Percentiles rank a stretch among this genome's conserved stretches.
phyloP scores from a whole-genome alignment of 1,140 invertebrate genomes.

The Octopus sinensis region DNA sequence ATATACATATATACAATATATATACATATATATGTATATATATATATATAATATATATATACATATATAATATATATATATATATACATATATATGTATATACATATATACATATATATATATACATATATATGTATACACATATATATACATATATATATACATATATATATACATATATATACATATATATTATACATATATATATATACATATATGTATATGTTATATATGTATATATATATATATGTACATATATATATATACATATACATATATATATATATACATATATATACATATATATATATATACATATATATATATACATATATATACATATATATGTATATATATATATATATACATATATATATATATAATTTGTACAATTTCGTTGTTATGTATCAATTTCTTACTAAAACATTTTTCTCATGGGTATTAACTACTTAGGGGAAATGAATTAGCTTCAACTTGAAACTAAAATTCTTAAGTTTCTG shows the following conservation, averaged over 20 bases:
- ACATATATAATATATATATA: too few relatives aligned
- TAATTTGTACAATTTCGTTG: neutral
- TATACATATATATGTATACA: too few relatives aligned
- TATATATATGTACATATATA: neutral
- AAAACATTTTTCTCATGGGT: neutral
- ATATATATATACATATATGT: neutral
- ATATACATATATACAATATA: too few relatives aligned
- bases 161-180: neutral
- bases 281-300: neutral
- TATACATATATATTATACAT: neutral
- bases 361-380: slow-evolving; percentile 1
- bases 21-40: too few relatives aligned
- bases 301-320: neutral
- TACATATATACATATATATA: too few relatives aligned
- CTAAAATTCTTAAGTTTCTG: neutral
- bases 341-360: slow-evolving; percentile 9
- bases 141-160: too few relatives aligned
- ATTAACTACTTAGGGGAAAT: neutral
- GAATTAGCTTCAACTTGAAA: neutral
- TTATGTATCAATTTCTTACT: neutral
- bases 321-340: neutral
- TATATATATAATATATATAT: too few relatives aligned
- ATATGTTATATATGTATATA: neutral
- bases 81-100: too few relatives aligned
- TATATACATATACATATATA: neutral